These are phyloP conservation scores for Lasioglossum oenotherae DNA, from an alignment of 2,888 invertebrate genomes.

Conservation along the genomic window DNA sequence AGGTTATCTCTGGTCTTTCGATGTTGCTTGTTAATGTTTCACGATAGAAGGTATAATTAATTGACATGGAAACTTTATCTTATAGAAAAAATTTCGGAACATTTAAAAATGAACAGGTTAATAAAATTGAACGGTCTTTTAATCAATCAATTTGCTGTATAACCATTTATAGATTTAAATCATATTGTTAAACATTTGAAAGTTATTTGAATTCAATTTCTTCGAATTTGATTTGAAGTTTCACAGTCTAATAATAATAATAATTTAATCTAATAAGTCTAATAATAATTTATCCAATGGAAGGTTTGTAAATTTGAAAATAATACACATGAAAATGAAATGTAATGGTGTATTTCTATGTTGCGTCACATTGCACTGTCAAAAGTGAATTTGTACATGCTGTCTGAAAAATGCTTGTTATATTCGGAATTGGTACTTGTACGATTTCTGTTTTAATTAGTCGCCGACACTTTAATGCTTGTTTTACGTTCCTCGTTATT, in stretches of 20 bases:
- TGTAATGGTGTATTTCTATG: not conserved
- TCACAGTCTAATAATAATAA: not conserved
- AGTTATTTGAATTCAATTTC: not conserved
- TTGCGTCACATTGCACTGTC: not conserved
- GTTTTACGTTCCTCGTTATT: slow-evolving; percentile 14
- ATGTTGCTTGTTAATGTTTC: not conserved
- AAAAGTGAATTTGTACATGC: not conserved
- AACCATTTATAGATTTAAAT: not conserved
- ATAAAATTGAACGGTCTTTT: not conserved
- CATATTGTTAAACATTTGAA: not conserved
- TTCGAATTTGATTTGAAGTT: not conserved
- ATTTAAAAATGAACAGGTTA: not conserved
- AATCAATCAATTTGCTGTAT: not conserved
- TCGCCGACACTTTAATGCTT: not conserved
- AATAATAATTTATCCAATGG: not conserved
- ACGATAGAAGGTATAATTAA: not conserved
- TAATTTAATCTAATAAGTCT: no score
- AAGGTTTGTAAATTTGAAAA: not conserved
- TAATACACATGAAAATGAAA: not conserved
- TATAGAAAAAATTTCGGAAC: not conserved
- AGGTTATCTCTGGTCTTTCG: not conserved
- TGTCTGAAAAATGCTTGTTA: slow-evolving; percentile 10
- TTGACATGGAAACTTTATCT: not conserved
- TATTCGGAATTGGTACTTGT: slow-evolving; percentile 9
- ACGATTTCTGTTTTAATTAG: slow-evolving; percentile 13